Evolutionary conservation across 2,888 invertebrate genomes (phyloP).

Genomic region (Ferrisia virgata): DNA sequence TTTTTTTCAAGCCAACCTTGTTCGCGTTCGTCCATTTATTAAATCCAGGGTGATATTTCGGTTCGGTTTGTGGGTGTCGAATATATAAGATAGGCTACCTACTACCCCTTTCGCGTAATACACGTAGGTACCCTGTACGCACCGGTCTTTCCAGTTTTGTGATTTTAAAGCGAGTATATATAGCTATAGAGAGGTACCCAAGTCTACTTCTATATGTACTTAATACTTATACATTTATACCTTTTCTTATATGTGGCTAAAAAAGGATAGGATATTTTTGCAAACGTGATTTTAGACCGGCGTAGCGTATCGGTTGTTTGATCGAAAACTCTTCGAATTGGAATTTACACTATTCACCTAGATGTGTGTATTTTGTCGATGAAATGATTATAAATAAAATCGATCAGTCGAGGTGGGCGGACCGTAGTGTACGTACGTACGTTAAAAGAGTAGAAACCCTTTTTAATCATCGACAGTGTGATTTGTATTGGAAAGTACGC

Average conservation of each 20-base stretch:
- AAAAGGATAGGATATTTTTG: not conserved
- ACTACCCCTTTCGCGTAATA: not conserved
- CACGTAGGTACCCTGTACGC: too few relatives aligned
- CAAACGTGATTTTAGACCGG: not conserved
- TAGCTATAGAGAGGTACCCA: too few relatives aligned
- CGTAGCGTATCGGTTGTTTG: not conserved
- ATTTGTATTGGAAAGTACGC: not conserved
- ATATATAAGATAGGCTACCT: not conserved
- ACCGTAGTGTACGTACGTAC: too few relatives aligned
- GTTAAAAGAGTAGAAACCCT: not conserved
- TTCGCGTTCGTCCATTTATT: not conserved
- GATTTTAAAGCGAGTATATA: not conserved
- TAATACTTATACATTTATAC: too few relatives aligned
- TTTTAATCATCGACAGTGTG: not conserved
- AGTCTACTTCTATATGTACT: too few relatives aligned
- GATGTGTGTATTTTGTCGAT: too few relatives aligned
- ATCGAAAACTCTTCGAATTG: not conserved
- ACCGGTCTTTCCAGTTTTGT: not conserved
- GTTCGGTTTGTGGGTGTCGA: not conserved
- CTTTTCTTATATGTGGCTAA: not conserved
- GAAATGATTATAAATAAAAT: not conserved
- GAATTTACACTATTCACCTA: too few relatives aligned
- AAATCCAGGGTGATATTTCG: not conserved
- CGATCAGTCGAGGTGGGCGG: not conserved
- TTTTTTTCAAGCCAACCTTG: too few relatives aligned